Base-by-base conservation (phyloP, 2,888 invertebrate genomes). In the Synanthedon vespiformis region DNA sequence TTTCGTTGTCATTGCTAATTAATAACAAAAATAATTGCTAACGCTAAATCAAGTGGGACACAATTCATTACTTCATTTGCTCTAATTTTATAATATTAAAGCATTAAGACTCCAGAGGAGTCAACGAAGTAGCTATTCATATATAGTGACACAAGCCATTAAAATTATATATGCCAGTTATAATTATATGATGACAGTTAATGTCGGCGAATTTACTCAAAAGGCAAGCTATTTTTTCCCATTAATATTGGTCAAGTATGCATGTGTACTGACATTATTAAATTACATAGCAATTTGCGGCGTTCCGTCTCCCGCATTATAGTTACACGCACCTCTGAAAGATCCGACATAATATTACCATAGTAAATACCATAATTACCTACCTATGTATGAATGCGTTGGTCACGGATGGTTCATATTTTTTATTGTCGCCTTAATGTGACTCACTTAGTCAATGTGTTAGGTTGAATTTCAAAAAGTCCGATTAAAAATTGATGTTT, bases 331-430 rank as follows among this genome's bases (percentile, higher is more conserved):
- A 63, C 59, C 60, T 61, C 62, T 63, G 57, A 65, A 64, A 66
- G 61, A 60, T 62, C 61, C 60, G 56, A 58, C 60, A 8, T 52
- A 56, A 61, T 60, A 68, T 68, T 71, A 67, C 56, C 69, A 70
- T 67, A 67, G 62, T 66, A 69, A 68, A 66, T 64, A 68, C 62
- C 59, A 64, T 68, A 66, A 72, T 70, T 70, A 44, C 44, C 13
- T 70, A 44, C 44, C 13, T 44, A 44, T 14, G 44, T 44, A 44
- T 44, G 44, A 13, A 12, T 14, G 44, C 44, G 62, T 62, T 56
- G 62, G 62, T 65, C 62, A 65, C 60, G 65, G 61, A 56, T 62
- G 63, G 57, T 63, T 54, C 55, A 57, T 59, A 44, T 56, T 63
- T 64, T 65, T 65, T 60, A 61, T 61, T 48, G 48, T 16, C 22